Evolutionary conservation across 2,797 vertebrate genomes (phyloP).

Genomic region (Lepus townsendii): DNA sequence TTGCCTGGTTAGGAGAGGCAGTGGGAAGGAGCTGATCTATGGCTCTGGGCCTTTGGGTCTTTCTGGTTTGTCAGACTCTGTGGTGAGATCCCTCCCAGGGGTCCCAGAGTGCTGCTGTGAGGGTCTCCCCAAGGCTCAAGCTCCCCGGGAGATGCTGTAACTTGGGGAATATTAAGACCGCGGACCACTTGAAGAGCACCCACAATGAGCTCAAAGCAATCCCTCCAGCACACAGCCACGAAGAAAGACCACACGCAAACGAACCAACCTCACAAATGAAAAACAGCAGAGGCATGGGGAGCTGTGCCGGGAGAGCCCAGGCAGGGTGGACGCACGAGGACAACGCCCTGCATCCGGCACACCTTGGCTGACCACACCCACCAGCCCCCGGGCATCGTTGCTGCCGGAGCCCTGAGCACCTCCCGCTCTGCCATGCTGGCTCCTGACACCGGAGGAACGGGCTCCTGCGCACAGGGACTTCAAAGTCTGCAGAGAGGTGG

Average conservation of each 20-base stretch:
- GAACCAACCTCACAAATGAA: neutral
- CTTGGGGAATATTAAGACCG: constrained; percentile 57
- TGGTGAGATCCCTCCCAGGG: neutral
- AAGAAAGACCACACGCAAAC: neutral
- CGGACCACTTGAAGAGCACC: neutral
- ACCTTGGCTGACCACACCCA: neutral
- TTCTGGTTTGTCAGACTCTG: neutral
- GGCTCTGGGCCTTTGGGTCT: neutral
- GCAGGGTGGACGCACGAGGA: neutral
- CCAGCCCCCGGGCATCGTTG: neutral
- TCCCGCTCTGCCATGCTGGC: too few species aligned
- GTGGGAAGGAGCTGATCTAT: neutral
- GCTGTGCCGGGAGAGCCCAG: neutral
- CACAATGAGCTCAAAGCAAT: constrained; percentile 23
- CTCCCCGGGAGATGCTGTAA: constrained; percentile 8
- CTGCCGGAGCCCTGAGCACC: too few species aligned
- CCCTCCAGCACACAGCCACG: neutral
- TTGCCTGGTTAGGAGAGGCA: neutral
- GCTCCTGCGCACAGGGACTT: too few species aligned
- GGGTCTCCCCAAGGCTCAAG: neutral
- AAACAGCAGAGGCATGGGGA: neutral
- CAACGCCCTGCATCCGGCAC: too few species aligned
- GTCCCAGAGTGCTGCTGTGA: neutral
- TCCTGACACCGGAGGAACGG: too few species aligned
- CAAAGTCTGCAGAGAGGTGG: too few species aligned